Base-by-base conservation (phyloP, 2,888 invertebrate genomes). In the Galeruca laticollis region DNA sequence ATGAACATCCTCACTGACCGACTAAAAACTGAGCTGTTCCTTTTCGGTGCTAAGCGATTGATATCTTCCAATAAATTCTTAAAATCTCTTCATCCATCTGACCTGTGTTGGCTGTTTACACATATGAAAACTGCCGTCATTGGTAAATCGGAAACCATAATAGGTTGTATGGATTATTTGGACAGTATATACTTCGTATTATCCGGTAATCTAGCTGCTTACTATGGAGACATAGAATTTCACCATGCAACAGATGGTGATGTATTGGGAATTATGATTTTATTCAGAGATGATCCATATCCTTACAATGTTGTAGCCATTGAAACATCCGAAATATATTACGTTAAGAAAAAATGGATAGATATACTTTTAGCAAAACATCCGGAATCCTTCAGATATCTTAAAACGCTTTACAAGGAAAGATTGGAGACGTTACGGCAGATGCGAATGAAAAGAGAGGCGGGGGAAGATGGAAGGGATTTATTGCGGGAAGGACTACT, bases 161-260 rank as follows among this genome's bases (percentile, higher is more conserved):
- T 87, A 0, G 81, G 83, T 43, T 83, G 82, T 1, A 84, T 84
- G 47, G 81, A 82, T 20, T 70, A 79, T 0, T 86, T 86, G 0
- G 83, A 87, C 20, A 82, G 84, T 31, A 86, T 88, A 84, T 88
- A 86, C 69, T 88, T 88, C 73, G 88, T 89, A 68, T 86, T 86
- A 0, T 84, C 81, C 33, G 89, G 89, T 0, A 87, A 87, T 0
- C 87, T 88, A 0, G 85, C 86, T 0, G 82, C 86, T 43, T 84
- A 86, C 3, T 66, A 71, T 1, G 80, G 82, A 0, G 87, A 86
- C 5, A 86, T 86, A 63, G 90, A 90, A 86, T 87, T 86, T 40
- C 81, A 79, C 37, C 87, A 87, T 75, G 76, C 88, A 9, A 86
- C 88, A 75, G 90, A 90, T 71, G 90, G 90, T 0, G 88, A 84